Percentiles rank a stretch among this genome's conserved stretches.
These are phyloP conservation scores for Branchellion lobata DNA, from an alignment of 2,888 invertebrate species.

Conservation along the genomic window DNA sequence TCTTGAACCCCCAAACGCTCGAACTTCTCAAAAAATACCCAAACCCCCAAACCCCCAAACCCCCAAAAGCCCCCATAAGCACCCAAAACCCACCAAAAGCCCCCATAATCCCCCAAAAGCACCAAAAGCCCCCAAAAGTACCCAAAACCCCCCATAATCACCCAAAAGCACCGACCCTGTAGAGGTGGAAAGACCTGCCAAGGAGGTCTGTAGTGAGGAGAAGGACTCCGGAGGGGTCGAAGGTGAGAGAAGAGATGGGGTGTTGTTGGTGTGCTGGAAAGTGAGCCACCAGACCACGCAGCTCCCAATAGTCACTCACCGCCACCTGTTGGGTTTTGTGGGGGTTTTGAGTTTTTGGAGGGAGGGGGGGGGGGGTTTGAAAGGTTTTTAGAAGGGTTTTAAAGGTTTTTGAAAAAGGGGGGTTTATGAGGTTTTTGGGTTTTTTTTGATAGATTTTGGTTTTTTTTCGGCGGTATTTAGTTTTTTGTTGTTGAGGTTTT, in stretches of 20 bases:
- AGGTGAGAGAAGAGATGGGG: constrained; percentile 80
- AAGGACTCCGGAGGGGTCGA: constrained; percentile 85
- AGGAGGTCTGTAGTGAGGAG: constrained; percentile 85
- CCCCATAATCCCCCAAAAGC: too few relatives aligned
- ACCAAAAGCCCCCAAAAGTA: too few relatives aligned
- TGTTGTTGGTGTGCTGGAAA: constrained; percentile 73
- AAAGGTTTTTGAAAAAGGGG: neutral
- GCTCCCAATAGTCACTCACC: constrained; percentile 67
- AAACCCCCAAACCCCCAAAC: too few relatives aligned
- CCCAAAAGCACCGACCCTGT: constrained; percentile 60
- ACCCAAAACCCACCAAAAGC: too few relatives aligned
- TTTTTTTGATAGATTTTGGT: neutral
- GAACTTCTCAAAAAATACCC: too few relatives aligned
- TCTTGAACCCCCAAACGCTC: too few relatives aligned
- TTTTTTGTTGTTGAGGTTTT: neutral
- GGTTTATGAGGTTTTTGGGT: neutral
- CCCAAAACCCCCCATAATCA: too few relatives aligned
- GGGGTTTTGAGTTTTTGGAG: neutral
- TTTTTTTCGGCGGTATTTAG: neutral
- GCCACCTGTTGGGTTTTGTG: constrained; percentile 61
- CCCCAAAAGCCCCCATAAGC: too few relatives aligned
- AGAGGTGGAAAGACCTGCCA: constrained; percentile 93
- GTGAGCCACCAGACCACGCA: constrained; percentile 66
- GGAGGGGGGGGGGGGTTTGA: neutral
- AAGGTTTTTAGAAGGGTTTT: neutral